Base-by-base conservation (phyloP, 2,888 invertebrate genomes). In the Salticus scenicus region DNA sequence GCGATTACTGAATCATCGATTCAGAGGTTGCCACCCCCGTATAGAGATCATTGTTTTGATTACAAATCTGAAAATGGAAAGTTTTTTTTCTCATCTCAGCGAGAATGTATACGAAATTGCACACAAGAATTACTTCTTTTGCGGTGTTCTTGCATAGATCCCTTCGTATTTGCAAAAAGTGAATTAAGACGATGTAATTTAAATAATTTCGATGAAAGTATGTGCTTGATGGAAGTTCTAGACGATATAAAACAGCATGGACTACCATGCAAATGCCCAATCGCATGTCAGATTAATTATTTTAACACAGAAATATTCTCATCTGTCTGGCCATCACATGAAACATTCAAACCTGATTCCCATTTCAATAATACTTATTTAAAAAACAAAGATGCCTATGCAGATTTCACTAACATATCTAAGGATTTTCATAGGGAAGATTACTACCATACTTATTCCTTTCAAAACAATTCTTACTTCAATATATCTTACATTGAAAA, bases 101-200 rank as follows among this genome's bases (percentile, higher is more conserved):
- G 37, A 37, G 63, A 64, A 8, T 75, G 75, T 42, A 69, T 57
- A 10, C 30, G 57, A 1, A 20, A 37, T n/a, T 80, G 80, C 20
- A 47, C 57, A 30, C 74, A 69, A 37, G 1, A 30, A 20, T 67
- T 20, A 1, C 73, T 51, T 27, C 17, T 42, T 24, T 7, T 1
- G 2, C 24, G 1, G 0, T 82, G 82, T 28, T 51, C 70, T n/a
- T 82, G 82, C 27, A 64, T 82, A 0, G 71, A 82, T 31, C 75
- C 82, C 20, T 70, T 76, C 31, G 8, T 75, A 2, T 1, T 27
- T 7, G n/a, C 31, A 1, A 10, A 1, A 5, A 14, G 1, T 7
- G 12, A 4, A n/a, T 20, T n/a, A 8, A 37, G 4, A 10, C 42
- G n/a, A 8, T 82, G 82, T 24, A 24, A 47, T 71, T 31, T 74